phyloP scores from a whole-genome alignment of 2,888 invertebrate genomes.

The Rhagophthalmus giganteus region DNA sequence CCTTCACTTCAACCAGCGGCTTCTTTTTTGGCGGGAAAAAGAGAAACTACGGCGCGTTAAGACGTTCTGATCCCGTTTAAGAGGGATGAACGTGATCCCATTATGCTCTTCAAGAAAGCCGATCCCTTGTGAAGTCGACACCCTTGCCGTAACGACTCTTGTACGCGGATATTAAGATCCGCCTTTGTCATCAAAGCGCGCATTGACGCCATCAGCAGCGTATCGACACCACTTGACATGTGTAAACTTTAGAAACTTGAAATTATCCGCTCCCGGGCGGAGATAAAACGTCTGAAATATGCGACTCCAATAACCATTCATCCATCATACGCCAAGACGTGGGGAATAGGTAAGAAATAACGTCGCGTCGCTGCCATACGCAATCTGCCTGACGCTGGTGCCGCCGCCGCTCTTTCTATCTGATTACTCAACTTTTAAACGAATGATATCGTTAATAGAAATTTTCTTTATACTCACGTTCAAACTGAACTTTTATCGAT shows the following conservation, averaged over 20 bases:
- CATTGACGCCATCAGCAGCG: constrained; percentile 44
- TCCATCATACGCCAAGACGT: constrained; percentile 70
- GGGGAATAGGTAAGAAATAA: constrained; percentile 35
- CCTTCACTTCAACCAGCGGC: constrained; percentile 8
- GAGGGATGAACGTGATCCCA: constrained; percentile 58
- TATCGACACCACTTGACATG: constrained; percentile 54
- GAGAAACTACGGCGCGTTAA: constrained; percentile 50
- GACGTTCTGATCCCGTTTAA: constrained; percentile 53
- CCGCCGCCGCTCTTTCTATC: too few species aligned
- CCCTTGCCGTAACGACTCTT: constrained; percentile 50
- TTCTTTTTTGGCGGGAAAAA: constrained; percentile 40
- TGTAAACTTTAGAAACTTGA: constrained; percentile 50
- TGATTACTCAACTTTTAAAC: constrained; percentile 20
- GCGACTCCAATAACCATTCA: constrained; percentile 78
- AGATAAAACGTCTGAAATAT: constrained; percentile 58
- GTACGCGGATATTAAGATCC: constrained; percentile 54
- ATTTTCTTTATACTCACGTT: constrained; percentile 8
- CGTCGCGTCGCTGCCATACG: constrained; percentile 21
- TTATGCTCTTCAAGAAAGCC: constrained; percentile 57
- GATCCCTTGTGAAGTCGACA: constrained; percentile 55
- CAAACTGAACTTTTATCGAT: constrained; percentile 11
- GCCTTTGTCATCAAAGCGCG: constrained; percentile 53
- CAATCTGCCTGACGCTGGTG: constrained; percentile 18
- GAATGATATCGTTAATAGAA: constrained; percentile 24
- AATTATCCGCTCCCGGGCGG: constrained; percentile 45